Base-by-base conservation (phyloP, 2,113 vertebrate species). In the Coptodon rendalli region DNA sequence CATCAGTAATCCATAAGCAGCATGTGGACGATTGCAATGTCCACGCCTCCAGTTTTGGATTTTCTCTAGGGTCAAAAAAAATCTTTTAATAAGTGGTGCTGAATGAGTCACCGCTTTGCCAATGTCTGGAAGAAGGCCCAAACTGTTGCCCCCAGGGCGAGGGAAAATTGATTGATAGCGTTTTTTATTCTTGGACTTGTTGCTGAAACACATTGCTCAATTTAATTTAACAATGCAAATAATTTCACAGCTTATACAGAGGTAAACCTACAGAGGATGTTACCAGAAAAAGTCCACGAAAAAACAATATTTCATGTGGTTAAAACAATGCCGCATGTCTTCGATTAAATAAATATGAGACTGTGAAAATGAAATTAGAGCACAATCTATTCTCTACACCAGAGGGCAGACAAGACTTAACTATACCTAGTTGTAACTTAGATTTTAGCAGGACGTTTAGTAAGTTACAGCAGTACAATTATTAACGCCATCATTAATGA, bases 371-470 rank as follows among this genome's bases (percentile, higher is more conserved):
- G n/a, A 52, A 31, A 57, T 12, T n/a, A 7, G 11, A 81, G 19
- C 9, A 59, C 86, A 43, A 56, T 78, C 16, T 4, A 19, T 57
- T 81, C 2, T 68, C 14, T 9, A 54, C 95, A 94, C 90, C 76
- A 94, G 94, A 88, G 94, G 95, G 93, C 94, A 93, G 89, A 52
- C 52, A 36, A 61, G 6, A 12, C 54, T 38, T 13, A 73, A 10
- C 2, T 63, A 82, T 59, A 17, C 1, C 63, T 1, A 87, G 7
- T 1, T 71, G 9, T 5, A 86, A 82, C 6, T 48, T 79, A 0
- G 16, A 53, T 8, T 81, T 71, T 2, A 10, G 24, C 6, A 19
- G 5, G 27, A 50, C 0, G 3, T 34, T 50, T 27, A 38, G 3
- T 9, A 16, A 31, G 14, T 2, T 4, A 16, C 8, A 81, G 38